Evolutionary conservation across 37 sponge, comb jelly and placozoan species (phyloP).

Genomic region (Ianthella basta): DNA sequence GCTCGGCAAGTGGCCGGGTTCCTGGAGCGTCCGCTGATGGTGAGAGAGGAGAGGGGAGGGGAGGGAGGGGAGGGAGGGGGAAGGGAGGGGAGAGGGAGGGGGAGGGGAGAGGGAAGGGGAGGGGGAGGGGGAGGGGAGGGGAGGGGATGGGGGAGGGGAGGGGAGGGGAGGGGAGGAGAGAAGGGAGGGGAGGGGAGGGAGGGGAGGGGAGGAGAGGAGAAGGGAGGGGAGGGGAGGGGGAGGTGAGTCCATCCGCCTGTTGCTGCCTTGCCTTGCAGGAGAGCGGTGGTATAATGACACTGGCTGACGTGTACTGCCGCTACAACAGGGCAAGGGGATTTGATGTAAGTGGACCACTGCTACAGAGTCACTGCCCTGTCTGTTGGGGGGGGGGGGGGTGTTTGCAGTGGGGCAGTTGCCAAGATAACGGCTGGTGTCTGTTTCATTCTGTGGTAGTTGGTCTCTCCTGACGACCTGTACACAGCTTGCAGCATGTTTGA

Average conservation of each 20-base stretch:
- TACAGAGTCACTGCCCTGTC: background rate
- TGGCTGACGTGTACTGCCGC: conserved; percentile 96
- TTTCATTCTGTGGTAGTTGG: conserved; percentile 54
- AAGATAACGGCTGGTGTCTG: background rate
- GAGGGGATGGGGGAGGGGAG: too few species aligned
- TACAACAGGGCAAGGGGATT: conserved; percentile 97
- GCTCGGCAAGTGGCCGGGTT: conserved; percentile 85
- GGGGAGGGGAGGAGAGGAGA: too few species aligned
- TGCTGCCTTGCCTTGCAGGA: conserved; percentile 44
- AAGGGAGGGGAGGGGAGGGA: too few species aligned
- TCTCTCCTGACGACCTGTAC: conserved; percentile 95
- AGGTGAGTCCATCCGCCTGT: background rate
- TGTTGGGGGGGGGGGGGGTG: background rate
- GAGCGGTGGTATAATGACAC: conserved; percentile 86
- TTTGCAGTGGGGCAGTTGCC: too few species aligned
- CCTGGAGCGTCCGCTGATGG: conserved; percentile 60
- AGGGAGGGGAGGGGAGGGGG: background rate
- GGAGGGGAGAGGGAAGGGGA: too few species aligned
- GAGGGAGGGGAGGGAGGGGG: too few species aligned
- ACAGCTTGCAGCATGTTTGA: conserved; percentile 93
- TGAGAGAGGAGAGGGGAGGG: background rate
- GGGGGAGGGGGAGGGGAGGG: too few species aligned
- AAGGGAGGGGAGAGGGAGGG: too few species aligned
- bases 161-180: too few species aligned
- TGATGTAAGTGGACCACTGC: conserved; percentile 56